Percentiles rank a stretch among this genome's conserved stretches.
Evolutionary conservation across 2,888 invertebrate genomes (phyloP).

Genomic region (Tuta absoluta): DNA sequence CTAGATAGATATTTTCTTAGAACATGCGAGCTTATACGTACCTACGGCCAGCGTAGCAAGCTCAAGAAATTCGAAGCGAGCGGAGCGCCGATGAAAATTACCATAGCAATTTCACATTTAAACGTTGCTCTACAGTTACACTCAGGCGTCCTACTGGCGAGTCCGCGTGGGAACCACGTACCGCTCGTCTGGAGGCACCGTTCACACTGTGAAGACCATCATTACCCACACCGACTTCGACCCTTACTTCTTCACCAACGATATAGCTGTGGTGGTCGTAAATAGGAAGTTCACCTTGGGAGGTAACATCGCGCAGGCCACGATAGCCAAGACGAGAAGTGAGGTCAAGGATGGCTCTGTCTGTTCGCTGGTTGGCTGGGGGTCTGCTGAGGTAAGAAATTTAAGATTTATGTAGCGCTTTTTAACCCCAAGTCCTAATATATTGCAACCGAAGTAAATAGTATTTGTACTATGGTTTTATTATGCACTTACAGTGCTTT

Average conservation of each 20-base stretch:
- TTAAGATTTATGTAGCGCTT: not conserved
- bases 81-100: not conserved
- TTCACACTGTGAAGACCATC: slow-evolving; percentile 62
- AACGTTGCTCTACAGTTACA: slow-evolving; percentile 46
- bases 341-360: slow-evolving; percentile 58
- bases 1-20: too few species aligned
- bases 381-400: slow-evolving; percentile 57
- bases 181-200: slow-evolving; percentile 58
- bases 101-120: not conserved
- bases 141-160: slow-evolving; percentile 63
- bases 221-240: slow-evolving; percentile 62
- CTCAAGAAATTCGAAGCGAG: too few species aligned
- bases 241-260: slow-evolving; percentile 62
- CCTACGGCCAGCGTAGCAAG: too few species aligned
- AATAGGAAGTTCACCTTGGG: slow-evolving; percentile 54
- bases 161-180: slow-evolving; percentile 68
- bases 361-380: slow-evolving; percentile 69
- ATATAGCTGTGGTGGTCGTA: slow-evolving; percentile 62
- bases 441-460: too few species aligned
- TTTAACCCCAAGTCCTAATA: too few species aligned
- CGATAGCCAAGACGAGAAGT: slow-evolving; percentile 60
- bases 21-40: too few species aligned
- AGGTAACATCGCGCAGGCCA: slow-evolving; percentile 60
- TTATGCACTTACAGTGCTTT: too few species aligned
- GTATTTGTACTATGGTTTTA: too few species aligned